phyloP scores from a whole-genome alignment of 2,888 invertebrate species.

The Crocallis elinguaria region DNA sequence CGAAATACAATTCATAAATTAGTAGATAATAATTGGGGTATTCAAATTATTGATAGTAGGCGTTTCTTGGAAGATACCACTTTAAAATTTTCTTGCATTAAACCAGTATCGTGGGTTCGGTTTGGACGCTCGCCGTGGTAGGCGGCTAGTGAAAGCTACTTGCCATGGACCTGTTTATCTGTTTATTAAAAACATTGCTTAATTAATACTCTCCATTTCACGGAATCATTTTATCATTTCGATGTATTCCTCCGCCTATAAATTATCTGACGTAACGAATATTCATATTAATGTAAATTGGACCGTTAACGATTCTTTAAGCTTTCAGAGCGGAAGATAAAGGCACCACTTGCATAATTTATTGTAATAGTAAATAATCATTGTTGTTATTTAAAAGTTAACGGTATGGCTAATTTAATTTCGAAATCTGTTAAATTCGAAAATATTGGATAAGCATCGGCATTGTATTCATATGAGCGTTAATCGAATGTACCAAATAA shows the following conservation, averaged over 20 bases:
- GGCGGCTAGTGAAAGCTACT: constrained; percentile 73
- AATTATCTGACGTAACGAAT: constrained; percentile 26
- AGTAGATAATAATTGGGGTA: constrained; percentile 65
- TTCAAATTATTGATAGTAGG: constrained; percentile 48
- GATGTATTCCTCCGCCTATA: constrained; percentile 18
- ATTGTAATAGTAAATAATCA: constrained; percentile 22
- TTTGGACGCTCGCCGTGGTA: constrained; percentile 50
- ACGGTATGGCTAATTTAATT: constrained; percentile 49
- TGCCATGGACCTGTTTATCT: constrained; percentile 52
- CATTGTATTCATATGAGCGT: constrained; percentile 71
- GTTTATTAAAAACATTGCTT: constrained; percentile 61
- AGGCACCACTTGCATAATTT: constrained; percentile 25
- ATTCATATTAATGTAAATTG: constrained; percentile 19
- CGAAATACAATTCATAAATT: constrained; percentile 65
- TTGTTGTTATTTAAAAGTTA: constrained; percentile 35
- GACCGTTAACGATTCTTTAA: constrained; percentile 17
- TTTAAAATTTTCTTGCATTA: constrained; percentile 42
- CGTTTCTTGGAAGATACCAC: constrained; percentile 40
- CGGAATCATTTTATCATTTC: constrained; percentile 40
- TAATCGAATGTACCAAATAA: constrained; percentile 59
- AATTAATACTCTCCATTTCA: constrained; percentile 57
- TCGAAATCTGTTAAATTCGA: constrained; percentile 41
- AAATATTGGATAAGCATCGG: constrained; percentile 56
- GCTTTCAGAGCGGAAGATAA: constrained; percentile 20
- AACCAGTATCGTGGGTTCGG: constrained; percentile 50